Percentiles rank a stretch among this genome's conserved stretches.
Conservation (phyloP, 1,140 invertebrate genomes). For the Colletes latitarsis region DNA sequence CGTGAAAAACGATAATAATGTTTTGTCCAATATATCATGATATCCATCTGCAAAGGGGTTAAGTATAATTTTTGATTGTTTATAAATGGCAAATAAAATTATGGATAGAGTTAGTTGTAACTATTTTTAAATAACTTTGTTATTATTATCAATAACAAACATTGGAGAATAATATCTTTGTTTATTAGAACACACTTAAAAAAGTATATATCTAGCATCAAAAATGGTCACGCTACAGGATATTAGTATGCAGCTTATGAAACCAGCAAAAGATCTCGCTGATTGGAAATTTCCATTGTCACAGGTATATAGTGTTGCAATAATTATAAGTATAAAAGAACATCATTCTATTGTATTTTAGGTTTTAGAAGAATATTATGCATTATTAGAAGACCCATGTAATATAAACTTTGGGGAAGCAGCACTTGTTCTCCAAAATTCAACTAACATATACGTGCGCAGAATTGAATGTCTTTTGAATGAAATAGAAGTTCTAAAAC, state of each 20-base stretch:
- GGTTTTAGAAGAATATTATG: constrained; percentile 71
- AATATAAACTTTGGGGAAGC: constrained; percentile 74
- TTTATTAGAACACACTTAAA: background rate
- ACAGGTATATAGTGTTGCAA: constrained; percentile 62
- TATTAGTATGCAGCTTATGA: constrained; percentile 71
- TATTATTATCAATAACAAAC: background rate
- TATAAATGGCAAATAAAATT: background rate
- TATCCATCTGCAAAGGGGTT: no score
- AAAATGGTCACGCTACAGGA: constrained; percentile 69
- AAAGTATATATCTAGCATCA: background rate
- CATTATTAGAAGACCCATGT: constrained; percentile 60
- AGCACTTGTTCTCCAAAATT: constrained; percentile 76
- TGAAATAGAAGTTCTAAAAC: constrained; percentile 60
- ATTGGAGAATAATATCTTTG: background rate
- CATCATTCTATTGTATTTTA: constrained; percentile 51
- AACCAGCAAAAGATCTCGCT: constrained; percentile 72
- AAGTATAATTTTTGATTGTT: background rate
- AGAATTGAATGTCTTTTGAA: constrained; percentile 71
- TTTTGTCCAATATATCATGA: no score
- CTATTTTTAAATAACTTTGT: no score
- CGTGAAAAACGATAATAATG: no score
- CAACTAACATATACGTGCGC: constrained; percentile 71
- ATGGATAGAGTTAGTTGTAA: background rate
- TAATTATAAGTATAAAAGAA: background rate
- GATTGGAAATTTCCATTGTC: constrained; percentile 75